Base-by-base conservation (phyloP, 2,113 vertebrate genomes). In the Urocynchramus pylzowi region DNA sequence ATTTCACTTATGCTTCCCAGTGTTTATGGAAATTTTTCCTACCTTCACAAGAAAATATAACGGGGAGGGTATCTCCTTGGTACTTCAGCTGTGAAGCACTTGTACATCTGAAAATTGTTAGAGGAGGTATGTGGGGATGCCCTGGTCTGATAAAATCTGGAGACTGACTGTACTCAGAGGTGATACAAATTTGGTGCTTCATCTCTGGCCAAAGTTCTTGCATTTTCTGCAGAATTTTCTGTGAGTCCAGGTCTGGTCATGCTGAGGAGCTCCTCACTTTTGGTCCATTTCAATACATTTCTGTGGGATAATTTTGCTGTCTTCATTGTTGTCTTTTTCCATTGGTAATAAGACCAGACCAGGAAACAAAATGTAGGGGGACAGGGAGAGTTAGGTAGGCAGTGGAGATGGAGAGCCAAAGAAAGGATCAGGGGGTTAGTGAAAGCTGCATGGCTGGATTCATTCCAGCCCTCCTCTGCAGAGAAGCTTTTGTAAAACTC, bases 401-500 rank as follows among this genome's bases (percentile, higher is more conserved):
- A 49, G 41, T 17, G 41, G 69, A 71, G 77, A 35, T 49, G 57
- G 30, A 70, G 84, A 84, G 44, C 89, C 61, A 52, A 71, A 91
- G 93, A 95, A 96, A 92, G 57, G 56, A 94, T 84, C 81, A 44
- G 61, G 83, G 86, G 26, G 81, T 82, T 75, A 89, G 91, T 37
- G 74, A 92, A 87, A 95, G 87, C 91, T 96, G 84, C 89, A 45
- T 49, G 93, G 41, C 80, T 96, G 96, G 89, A 94, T 94, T 94
- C 91, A 82, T 95, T 95, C 93, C 96, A 97, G 74, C 73, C 65
- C 65, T 95, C 76, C 91, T 91, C 77, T 64, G 89, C 69, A 73
- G 60, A 79, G 57, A 64, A n/a, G 87, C 95, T 82, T 95, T 96
- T 97, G 95, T 95, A 61, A 78, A 76, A 57, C 89, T 95, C 61